Evolutionary conservation across 2,113 vertebrate genomes (phyloP).

Genomic region (Zosterops hypoxanthus): DNA sequence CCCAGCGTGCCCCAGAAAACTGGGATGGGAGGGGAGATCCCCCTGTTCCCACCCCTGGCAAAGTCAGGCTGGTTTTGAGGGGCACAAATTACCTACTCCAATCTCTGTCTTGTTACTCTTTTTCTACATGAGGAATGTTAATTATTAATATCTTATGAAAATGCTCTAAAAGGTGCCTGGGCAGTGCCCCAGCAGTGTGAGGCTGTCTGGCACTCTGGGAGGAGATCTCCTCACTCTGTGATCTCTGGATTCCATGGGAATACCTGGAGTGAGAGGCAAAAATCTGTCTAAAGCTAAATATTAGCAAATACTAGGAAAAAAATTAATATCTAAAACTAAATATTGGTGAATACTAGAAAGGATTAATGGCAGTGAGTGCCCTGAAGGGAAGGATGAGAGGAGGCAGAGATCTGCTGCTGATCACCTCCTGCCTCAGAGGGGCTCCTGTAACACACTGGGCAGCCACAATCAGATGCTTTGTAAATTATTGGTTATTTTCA

Average conservation of each 20-base stretch:
- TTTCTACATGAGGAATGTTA: not conserved
- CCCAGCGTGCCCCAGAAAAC: not conserved
- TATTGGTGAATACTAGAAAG: not conserved
- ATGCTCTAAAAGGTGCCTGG: not conserved
- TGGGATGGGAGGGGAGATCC: not conserved
- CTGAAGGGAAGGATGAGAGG: not conserved
- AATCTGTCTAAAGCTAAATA: not conserved
- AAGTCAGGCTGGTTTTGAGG: rapidly evolving
- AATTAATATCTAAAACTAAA: not conserved
- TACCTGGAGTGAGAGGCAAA: not conserved
- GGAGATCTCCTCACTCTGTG: not conserved
- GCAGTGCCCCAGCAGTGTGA: not conserved
- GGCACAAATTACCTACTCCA: not conserved
- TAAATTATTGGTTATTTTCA: not conserved
- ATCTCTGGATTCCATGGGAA: not conserved
- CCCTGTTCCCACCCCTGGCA: not conserved
- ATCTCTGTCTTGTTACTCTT: not conserved
- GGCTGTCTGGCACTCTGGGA: not conserved
- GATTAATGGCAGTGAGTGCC: not conserved
- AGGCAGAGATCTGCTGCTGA: not conserved
- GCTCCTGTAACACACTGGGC: not conserved
- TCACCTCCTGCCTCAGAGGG: not conserved
- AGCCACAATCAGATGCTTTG: not conserved
- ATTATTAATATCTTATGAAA: not conserved
- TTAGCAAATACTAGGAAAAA: not conserved